phyloP scores from a whole-genome alignment of 2,888 invertebrate genomes.

The Bellardia bayeri region DNA sequence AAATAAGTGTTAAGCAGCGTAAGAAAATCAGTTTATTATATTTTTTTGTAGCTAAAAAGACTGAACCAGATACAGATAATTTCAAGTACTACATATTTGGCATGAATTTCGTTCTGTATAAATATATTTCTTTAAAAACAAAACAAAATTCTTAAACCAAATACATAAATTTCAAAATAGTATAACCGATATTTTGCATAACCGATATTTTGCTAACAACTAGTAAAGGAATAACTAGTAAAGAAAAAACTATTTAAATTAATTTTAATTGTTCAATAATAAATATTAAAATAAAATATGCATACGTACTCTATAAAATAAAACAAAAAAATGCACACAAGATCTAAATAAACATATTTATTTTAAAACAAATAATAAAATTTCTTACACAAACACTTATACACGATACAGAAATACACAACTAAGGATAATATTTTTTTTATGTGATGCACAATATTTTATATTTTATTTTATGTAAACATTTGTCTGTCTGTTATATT shows the following conservation, averaged over 20 bases:
- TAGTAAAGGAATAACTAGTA: conserved; percentile 26
- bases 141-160: conserved; percentile 37
- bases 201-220: conserved; percentile 13
- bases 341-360: conserved; percentile 16
- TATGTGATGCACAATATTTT: conserved; percentile 6
- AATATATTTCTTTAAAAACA: not conserved
- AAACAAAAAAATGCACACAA: conserved; percentile 3
- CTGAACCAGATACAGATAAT: conserved; percentile 37
- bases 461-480: not conserved
- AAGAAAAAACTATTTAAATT: conserved; percentile 43
- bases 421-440: conserved; percentile 5
- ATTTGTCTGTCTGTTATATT: not conserved
- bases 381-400: conserved; percentile 33
- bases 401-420: not conserved
- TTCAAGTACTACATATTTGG: not conserved
- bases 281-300: conserved; percentile 56
- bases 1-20: conserved; percentile 27
- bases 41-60: conserved; percentile 42
- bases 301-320: conserved; percentile 35
- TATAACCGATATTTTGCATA: conserved; percentile 1
- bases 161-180: conserved; percentile 25
- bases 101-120: conserved; percentile 12
- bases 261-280: conserved; percentile 61
- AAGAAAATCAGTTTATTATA: conserved; percentile 20
- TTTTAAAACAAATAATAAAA: conserved; percentile 23